These are phyloP conservation scores for Sycophila texana DNA, from an alignment of 2,888 invertebrate genomes.

Conservation along the genomic window DNA sequence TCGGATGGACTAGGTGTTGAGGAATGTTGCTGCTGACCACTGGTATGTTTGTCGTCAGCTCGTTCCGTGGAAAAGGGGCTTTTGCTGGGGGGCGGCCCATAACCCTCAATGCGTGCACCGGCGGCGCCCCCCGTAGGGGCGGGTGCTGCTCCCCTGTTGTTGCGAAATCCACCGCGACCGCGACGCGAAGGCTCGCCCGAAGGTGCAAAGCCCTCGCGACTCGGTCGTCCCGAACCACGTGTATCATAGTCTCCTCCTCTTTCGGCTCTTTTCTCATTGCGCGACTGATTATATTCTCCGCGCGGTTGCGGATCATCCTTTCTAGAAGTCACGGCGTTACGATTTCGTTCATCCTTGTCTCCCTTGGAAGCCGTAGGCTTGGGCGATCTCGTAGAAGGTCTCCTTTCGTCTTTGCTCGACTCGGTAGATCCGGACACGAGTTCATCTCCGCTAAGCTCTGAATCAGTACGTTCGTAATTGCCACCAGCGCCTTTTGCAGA, in stretches of 20 bases:
- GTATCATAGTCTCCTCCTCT: conserved; percentile 25
- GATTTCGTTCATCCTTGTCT: conserved; percentile 80
- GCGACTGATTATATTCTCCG: conserved; percentile 56
- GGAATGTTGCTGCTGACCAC: conserved; percentile 71
- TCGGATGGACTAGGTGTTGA: conserved; percentile 52
- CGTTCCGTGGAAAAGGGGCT: conserved; percentile 81
- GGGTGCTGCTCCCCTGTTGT: conserved; percentile 47
- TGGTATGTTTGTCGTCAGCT: conserved; percentile 76
- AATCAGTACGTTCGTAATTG: conserved; percentile 81
- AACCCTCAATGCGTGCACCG: conserved; percentile 83
- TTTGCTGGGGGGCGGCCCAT: conserved; percentile 88
- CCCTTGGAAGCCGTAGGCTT: conserved; percentile 75
- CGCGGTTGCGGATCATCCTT: conserved; percentile 68
- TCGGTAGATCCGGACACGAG: conserved; percentile 77
- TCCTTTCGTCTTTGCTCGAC: conserved; percentile 78
- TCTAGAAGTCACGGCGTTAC: conserved; percentile 72
- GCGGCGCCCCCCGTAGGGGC: conserved; percentile 75
- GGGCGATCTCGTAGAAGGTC: conserved; percentile 77
- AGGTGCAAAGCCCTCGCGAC: conserved; percentile 87
- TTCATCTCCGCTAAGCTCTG: conserved; percentile 86
- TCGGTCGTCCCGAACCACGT: conserved; percentile 66
- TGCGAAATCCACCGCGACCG: conserved; percentile 82
- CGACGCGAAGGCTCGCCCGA: conserved; percentile 92
- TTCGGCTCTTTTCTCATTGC: conserved; percentile 68
- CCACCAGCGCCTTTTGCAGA: conserved; percentile 75